These are phyloP conservation scores for Dicaeum eximium DNA, from an alignment of 2,113 vertebrate species.

Conservation along the genomic window DNA sequence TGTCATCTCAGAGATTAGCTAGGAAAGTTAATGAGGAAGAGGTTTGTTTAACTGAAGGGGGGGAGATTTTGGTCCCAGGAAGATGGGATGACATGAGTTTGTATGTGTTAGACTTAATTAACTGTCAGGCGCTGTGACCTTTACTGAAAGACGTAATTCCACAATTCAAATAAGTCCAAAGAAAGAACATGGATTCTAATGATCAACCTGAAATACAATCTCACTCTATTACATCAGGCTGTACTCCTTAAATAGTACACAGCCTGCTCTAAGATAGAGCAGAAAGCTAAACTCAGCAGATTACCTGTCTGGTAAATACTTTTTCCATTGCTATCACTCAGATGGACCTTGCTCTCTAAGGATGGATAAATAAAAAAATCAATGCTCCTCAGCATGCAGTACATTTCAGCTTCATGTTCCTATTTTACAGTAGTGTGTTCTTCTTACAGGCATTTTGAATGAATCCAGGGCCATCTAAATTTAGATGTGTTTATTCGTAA, in stretches of 20 bases:
- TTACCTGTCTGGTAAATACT: background rate
- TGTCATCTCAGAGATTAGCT: background rate
- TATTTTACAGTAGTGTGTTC: conserved; percentile 5
- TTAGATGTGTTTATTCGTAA: conserved; percentile 53
- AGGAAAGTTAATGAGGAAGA: background rate
- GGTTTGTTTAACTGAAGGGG: background rate
- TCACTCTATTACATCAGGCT: background rate
- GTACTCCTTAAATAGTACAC: background rate
- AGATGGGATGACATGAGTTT: background rate
- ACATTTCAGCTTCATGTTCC: conserved; percentile 8
- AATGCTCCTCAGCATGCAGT: background rate
- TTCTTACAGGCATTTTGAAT: conserved; percentile 38
- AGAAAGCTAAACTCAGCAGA: background rate
- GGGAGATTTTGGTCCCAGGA: background rate
- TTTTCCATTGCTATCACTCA: background rate
- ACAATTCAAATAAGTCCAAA: background rate
- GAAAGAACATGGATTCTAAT: background rate
- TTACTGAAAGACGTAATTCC: background rate
- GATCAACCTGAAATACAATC: background rate
- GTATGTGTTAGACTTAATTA: background rate
- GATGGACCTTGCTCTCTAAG: background rate
- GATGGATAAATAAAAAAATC: background rate
- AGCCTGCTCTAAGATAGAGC: background rate
- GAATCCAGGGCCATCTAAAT: conserved; percentile 36
- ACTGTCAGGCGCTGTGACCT: background rate